Percentiles rank a stretch among this genome's conserved stretches.
Conservation (phyloP, 2,888 invertebrate genomes). For the Lissocephala sabroskyi region DNA sequence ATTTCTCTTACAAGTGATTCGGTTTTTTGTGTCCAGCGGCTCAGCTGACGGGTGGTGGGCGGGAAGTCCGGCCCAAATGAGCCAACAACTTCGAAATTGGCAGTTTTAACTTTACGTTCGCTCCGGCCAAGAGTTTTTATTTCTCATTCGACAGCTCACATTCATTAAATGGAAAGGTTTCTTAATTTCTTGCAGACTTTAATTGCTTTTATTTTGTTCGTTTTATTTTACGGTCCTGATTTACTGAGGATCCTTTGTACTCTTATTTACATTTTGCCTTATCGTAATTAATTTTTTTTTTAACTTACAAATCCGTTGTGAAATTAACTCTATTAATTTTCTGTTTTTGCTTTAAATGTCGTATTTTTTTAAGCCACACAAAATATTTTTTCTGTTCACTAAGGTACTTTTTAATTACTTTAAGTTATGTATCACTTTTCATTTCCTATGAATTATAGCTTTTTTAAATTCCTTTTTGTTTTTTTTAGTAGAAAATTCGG, state of each 20-base stretch:
- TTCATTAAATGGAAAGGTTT: too few relatives aligned
- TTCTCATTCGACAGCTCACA: too few relatives aligned
- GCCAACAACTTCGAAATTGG: too few relatives aligned
- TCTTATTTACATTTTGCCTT: too few relatives aligned
- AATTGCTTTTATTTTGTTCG: not conserved
- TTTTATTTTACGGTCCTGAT: constrained; percentile 6
- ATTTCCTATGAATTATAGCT: not conserved
- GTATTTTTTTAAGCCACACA: not conserved
- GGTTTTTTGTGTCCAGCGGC: constrained; percentile 28
- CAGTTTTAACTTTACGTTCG: too few relatives aligned
- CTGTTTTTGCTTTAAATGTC: not conserved
- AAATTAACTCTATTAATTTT: not conserved
- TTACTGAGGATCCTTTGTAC: too few relatives aligned
- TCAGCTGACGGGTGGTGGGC: not conserved
- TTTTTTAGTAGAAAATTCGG: constrained; percentile 12
- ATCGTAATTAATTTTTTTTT: too few relatives aligned
- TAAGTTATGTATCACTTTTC: too few relatives aligned
- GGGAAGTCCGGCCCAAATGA: constrained; percentile 37
- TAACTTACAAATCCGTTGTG: too few relatives aligned
- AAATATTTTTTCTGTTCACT: too few relatives aligned
- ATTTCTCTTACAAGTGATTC: constrained; percentile 14
- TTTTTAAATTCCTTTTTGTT: constrained; percentile 3
- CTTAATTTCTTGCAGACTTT: constrained; percentile 9
- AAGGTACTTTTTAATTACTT: too few relatives aligned
- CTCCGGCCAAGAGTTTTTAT: too few relatives aligned